Conservation (phyloP, 2,113 vertebrate species). For the Fulmarus glacialis region DNA sequence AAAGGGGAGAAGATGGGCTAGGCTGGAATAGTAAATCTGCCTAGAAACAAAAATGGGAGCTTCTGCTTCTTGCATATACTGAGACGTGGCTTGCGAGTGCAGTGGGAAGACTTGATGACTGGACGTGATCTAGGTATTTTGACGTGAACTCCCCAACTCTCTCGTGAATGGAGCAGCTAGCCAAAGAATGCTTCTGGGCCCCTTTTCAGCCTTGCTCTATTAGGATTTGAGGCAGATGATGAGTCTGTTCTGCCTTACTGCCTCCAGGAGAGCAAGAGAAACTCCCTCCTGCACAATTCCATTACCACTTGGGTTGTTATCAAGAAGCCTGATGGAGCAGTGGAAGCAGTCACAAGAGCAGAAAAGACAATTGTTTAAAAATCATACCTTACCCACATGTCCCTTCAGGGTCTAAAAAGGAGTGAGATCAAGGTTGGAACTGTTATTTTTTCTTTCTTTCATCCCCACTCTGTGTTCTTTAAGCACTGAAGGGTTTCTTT, state of each 20-base stretch:
- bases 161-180: rapidly evolving
- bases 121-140: neutral
- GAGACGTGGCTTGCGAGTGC: neutral
- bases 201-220: neutral
- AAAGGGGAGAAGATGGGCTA: neutral
- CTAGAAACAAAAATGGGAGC: neutral
- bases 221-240: neutral
- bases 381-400: neutral
- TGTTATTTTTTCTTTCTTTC: neutral
- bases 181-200: neutral
- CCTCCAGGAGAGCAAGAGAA: neutral
- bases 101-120: neutral
- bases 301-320: neutral
- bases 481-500: neutral
- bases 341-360: neutral
- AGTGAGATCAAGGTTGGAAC: neutral
- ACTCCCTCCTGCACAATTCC: neutral
- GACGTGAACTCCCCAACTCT: neutral
- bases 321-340: neutral
- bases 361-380: neutral
- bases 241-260: neutral
- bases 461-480: neutral
- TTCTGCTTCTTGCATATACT: neutral
- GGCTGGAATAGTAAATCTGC: neutral
- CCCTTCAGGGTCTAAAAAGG: neutral